Conservation (phyloP, 2,888 invertebrate species). For the Synergus gifuensis region DNA sequence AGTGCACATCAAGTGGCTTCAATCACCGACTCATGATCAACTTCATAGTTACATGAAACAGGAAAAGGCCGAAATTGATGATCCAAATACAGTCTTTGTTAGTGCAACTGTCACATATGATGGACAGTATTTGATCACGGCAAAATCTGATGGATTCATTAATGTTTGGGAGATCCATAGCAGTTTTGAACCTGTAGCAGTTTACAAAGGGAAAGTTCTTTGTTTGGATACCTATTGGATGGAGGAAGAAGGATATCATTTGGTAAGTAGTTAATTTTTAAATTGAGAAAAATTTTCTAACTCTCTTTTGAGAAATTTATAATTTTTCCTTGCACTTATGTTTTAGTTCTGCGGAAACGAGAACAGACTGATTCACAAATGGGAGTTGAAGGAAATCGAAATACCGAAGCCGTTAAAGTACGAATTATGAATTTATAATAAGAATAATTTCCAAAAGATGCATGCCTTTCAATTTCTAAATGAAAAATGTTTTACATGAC, state of each 20-base stretch:
- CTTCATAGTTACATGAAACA: constrained; percentile 65
- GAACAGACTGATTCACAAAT: constrained; percentile 68
- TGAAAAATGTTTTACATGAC: background rate
- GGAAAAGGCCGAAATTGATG: constrained; percentile 59
- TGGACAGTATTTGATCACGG: constrained; percentile 76
- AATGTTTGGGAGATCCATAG: constrained; percentile 74
- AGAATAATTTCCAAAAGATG: background rate
- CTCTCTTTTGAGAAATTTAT: background rate
- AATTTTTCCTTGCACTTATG: background rate
- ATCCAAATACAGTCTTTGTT: constrained; percentile 64
- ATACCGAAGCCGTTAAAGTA: constrained; percentile 44
- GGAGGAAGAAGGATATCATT: constrained; percentile 64
- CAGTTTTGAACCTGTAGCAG: constrained; percentile 63
- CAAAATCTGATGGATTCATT: constrained; percentile 76
- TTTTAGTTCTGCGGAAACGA: constrained; percentile 71
- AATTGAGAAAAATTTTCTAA: background rate
- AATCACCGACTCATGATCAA: constrained; percentile 49
- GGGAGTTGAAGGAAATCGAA: constrained; percentile 63
- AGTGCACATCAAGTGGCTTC: constrained; percentile 65
- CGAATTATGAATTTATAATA: constrained; percentile 24
- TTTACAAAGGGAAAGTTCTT: constrained; percentile 68
- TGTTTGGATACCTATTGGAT: constrained; percentile 72
- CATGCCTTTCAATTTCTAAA: too few relatives aligned
- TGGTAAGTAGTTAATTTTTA: constrained; percentile 57
- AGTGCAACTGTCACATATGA: constrained; percentile 77